A percentile compares a stretch with the other conserved stretches of the same genome.
Evolutionary conservation across 2,113 vertebrate genomes (phyloP).

Genomic region (Clarias magur): DNA sequence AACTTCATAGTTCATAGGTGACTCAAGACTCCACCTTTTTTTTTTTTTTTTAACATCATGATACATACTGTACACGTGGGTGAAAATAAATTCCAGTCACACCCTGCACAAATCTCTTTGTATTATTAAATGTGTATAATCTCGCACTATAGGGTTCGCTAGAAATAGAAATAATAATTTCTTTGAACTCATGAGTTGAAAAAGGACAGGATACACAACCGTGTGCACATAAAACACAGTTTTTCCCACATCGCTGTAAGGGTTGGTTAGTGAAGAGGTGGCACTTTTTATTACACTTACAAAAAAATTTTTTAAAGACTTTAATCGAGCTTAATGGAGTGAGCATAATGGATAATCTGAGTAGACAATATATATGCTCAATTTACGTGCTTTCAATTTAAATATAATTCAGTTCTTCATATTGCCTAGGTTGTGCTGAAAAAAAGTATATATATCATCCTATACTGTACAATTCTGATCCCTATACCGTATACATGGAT

Average conservation of each 20-base stretch:
- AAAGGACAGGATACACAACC: not conserved
- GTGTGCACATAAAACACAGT: slow-evolving; percentile 7
- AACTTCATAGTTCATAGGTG: not conserved
- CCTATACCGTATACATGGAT: too few relatives aligned
- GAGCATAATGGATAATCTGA: not conserved
- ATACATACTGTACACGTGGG: not conserved
- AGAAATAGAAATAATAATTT: not conserved
- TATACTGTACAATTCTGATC: too few relatives aligned
- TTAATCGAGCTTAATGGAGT: not conserved
- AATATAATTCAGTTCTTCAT: too few relatives aligned
- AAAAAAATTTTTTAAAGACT: too few relatives aligned
- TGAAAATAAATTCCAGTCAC: not conserved
- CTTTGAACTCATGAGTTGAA: not conserved
- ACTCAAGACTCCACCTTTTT: not conserved
- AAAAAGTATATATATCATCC: too few relatives aligned
- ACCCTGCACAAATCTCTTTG: not conserved
- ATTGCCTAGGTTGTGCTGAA: too few relatives aligned
- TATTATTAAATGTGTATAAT: not conserved
- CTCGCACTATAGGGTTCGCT: not conserved
- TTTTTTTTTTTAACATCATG: not conserved
- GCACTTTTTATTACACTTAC: not conserved
- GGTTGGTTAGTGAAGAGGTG: slow-evolving; percentile 11
- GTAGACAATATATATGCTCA: too few relatives aligned
- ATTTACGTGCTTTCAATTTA: too few relatives aligned
- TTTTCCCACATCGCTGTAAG: not conserved